Base-by-base conservation (phyloP, 1,140 invertebrate genomes). In the Bombus turneri region DNA sequence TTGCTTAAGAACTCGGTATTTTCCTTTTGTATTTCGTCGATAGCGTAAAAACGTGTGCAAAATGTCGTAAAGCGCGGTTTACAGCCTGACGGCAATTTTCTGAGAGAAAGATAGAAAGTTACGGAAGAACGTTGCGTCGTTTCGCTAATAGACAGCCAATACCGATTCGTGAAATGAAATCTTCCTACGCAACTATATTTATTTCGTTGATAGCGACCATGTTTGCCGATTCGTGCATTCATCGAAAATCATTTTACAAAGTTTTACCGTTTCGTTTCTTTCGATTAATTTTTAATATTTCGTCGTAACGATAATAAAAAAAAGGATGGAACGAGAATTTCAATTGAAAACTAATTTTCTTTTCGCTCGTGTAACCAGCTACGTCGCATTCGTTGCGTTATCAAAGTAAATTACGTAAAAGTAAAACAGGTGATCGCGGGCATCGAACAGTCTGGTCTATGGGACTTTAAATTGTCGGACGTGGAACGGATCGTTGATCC, bases 401-500 rank as follows among this genome's bases (percentile, higher is more conserved):
- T 57, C 66, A 31, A 39, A 71, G 59, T 53, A 74, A 66, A 72
- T 78, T 43, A 43, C 53, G 57, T 34, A 81, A 22, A 53, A n/a
- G 81, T 83, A 68, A 86, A 83, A 68, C 74, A 75, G 34, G 62
- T 31, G 57, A 73, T 22, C 53, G 72, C 37, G 31, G 37, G 2
- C 57, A 81, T 34, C 57, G 43, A 81, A 43, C 39, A 82, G 59
- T 25, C 64, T 43, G 22, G 59, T 25, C n/a, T 83, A 79, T 57
- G 69, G 78, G 69, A 68, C 85, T 73, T 76, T 37, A 83, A 72
- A 72, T 86, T 81, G 62, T 82, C 62, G 73, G 28, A 72, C 34
- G 79, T 76, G 43, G 41, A 79, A 90, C 72, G 90, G 91, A 92
- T 92, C 90, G 83, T 92, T 92, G 87, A 90, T 88, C 82, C 77